Evolutionary conservation across 1,140 invertebrate species (phyloP), one percentile per base, ranked within the genome.

Genomic region (Brachionus angularis): DNA sequence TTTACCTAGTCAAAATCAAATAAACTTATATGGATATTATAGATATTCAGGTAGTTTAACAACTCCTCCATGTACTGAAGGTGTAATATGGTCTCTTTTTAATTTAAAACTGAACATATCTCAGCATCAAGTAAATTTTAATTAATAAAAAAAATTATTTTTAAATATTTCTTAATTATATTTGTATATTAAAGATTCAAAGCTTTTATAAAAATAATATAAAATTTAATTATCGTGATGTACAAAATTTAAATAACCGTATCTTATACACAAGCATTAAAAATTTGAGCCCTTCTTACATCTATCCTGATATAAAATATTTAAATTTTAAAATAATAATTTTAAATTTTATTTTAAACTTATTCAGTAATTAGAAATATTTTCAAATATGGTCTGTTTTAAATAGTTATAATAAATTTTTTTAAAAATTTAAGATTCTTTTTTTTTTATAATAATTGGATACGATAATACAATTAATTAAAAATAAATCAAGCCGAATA

Each of bases 51-150:
- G 91, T 0, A 93, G 91, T 1, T 79, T 94, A 33, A 94, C 91
- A 0, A 93, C 91, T 3, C 91, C 91, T 2, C 90, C 91, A 0
- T 94, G 91, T 75, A 85, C 85, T 7, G 91, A 94, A 84, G 85
- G 88, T 2, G 91, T 93, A 2, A 88, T 86, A 1, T 95, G 91
- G 91, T 87, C 92, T 29, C 87, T 93, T 76, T 90, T 91, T 75
- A 86, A 86, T 71, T 83, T 88, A 67, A 86, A 87, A 0, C 34
- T 67, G 5, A 50, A 46, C 27, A 67, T 67, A 47, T 67, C 62
- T 27, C n/a, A 46, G 29, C 12, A 18, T 36, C 62, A 67, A 46
- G 62, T 67, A 64, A 33, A 55, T 33, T 7, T 31, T 36, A 1
- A 0, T 18, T 33, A 18, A 55, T 16, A 10, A 50, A 1, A 25